A percentile compares a stretch with the other conserved stretches of the same genome.
These are phyloP conservation scores for Temnothorax curvispinosus DNA, from an alignment of 1,140 invertebrate genomes.

Conservation along the genomic window DNA sequence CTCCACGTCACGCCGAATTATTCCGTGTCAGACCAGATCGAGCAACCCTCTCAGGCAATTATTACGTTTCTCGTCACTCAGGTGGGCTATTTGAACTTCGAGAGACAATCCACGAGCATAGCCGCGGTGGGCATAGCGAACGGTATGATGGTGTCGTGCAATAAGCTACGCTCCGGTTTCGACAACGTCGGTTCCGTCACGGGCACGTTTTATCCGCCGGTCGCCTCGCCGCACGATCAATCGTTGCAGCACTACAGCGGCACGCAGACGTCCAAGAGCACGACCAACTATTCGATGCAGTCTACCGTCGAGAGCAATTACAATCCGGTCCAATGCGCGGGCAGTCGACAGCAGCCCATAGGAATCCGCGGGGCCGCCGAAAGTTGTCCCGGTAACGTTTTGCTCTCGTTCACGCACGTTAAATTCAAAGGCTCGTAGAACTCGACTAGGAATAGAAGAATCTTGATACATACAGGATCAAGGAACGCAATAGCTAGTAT, in stretches of 20 bases:
- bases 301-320: conserved; percentile 80
- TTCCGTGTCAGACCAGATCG: neutral
- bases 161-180: conserved; percentile 89
- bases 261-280: conserved; percentile 78
- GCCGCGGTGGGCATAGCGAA: conserved; percentile 93
- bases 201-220: conserved; percentile 94
- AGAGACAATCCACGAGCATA: conserved; percentile 86
- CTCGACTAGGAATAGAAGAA: neutral
- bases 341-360: conserved; percentile 80
- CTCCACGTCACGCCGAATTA: neutral
- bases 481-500: neutral
- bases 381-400: conserved; percentile 79
- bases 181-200: conserved; percentile 92
- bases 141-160: conserved; percentile 95
- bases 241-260: conserved; percentile 83
- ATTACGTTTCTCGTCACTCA: conserved; percentile 50
- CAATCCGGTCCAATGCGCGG: conserved; percentile 79
- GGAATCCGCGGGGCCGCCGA: conserved; percentile 78
- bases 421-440: neutral
- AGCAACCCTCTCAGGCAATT: neutral
- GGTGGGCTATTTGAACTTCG: conserved; percentile 84
- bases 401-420: neutral
- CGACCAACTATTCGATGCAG: conserved; percentile 82
- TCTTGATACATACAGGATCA: neutral
- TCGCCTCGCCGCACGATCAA: conserved; percentile 92